Conservation (phyloP, 2,797 vertebrate species). For the Pseudocheirus occidentalis region DNA sequence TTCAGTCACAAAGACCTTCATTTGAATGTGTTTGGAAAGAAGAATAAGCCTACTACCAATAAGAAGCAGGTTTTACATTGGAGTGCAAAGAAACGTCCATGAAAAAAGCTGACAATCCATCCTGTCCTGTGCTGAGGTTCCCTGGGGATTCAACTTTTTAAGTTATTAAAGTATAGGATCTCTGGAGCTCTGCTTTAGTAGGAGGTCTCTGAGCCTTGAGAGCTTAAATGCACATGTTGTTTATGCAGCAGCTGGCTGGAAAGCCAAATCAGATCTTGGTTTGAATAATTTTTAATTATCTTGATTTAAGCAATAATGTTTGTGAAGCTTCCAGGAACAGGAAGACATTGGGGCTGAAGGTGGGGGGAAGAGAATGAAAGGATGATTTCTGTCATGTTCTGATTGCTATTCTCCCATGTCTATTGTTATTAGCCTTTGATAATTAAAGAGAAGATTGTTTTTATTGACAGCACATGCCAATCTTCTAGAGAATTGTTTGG, state of each 20-base stretch:
- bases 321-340: slow-evolving; percentile 54
- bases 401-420: slow-evolving; percentile 21
- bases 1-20: not conserved
- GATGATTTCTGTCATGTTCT: slow-evolving; percentile 4
- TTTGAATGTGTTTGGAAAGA: not conserved
- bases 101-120: not conserved
- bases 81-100: not conserved
- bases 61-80: not conserved
- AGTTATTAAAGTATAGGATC: slow-evolving; percentile 43
- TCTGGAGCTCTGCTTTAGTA: slow-evolving; percentile 60
- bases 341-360: not conserved
- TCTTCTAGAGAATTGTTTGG: not conserved
- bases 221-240: slow-evolving; percentile 70
- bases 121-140: not conserved
- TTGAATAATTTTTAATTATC: slow-evolving; percentile 77
- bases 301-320: slow-evolving; percentile 71
- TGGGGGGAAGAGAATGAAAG: not conserved
- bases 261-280: slow-evolving; percentile 69
- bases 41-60: not conserved
- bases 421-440: slow-evolving; percentile 48
- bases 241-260: slow-evolving; percentile 54
- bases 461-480: slow-evolving; percentile 28
- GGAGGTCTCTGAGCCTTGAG: slow-evolving; percentile 55
- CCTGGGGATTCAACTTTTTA: slow-evolving; percentile 69
- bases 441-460: slow-evolving; percentile 53